Conservation (phyloP, 1,140 invertebrate genomes). For the Diorhabda sublineata region DNA sequence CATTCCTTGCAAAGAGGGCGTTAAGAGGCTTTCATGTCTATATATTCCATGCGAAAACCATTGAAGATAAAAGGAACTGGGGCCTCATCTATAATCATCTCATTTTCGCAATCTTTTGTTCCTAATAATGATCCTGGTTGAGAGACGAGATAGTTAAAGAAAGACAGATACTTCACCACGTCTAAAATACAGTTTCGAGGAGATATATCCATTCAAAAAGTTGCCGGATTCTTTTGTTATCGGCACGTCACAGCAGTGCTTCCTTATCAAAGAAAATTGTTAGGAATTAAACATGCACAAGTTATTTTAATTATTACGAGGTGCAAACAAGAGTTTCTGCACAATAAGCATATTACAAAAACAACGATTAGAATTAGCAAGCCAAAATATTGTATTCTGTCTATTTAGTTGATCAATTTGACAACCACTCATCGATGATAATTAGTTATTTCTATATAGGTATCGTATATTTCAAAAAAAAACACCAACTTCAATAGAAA, state of each 20-base stretch:
- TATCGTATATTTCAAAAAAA: no score
- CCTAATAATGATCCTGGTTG: constrained; percentile 44
- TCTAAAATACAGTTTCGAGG: constrained; percentile 16
- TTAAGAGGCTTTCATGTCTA: constrained; percentile 32
- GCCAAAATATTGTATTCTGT: no score
- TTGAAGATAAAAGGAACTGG: constrained; percentile 30
- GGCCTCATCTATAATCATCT: constrained; percentile 44
- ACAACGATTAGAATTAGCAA: no score
- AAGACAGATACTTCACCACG: constrained; percentile 9
- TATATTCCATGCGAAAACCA: constrained; percentile 23
- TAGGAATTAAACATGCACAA: constrained; percentile 18
- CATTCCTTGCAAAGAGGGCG: constrained; percentile 4
- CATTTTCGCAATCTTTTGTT: constrained; percentile 45
- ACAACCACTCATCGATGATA: no score
- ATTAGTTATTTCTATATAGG: no score
- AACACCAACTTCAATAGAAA: no score
- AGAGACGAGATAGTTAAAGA: constrained; percentile 20
- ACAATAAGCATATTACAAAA: neutral
- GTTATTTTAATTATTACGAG: constrained; percentile 8
- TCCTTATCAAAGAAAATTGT: constrained; percentile 7
- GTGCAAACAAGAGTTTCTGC: neutral
- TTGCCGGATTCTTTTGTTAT: constrained; percentile 18
- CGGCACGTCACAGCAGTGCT: constrained; percentile 9
- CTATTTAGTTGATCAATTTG: no score
- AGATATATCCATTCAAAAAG: constrained; percentile 13